Base-by-base conservation (phyloP, 1,140 invertebrate genomes). In the Chymomyza costata region DNA sequence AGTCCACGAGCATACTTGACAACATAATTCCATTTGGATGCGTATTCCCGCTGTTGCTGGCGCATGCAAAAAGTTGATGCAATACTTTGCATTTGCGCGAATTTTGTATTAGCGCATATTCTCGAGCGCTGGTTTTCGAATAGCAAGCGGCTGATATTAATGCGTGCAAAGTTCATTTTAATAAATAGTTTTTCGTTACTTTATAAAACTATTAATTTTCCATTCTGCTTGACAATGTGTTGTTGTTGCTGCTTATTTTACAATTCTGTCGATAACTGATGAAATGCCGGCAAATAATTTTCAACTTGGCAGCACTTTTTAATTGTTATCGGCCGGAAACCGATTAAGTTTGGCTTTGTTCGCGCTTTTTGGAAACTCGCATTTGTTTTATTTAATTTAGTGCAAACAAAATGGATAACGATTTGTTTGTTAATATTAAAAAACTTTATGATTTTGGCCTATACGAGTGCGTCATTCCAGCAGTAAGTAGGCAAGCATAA, bases 401-500 rank as follows among this genome's bases (percentile, higher is more conserved):
- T 28, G 5, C 25, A 28, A 5, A 28, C 25, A 37, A 13, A 56
- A 85, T 85, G 83, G 83, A 85, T 30, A 81, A 58, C 30, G 65
- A 60, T 0, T 19, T 85, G 1, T 78, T 83, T 15, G 41, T 59
- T 0, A 84, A 85, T 39, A 55, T 83, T 1, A 78, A 83, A 28
- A 84, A 76, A 18, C 43, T 85, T 1, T 85, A 82, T 37, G 83
- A 85, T 30, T 54, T 71, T 50, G 66, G 76, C 13, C 41, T 83
- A 3, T 85, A 85, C 37, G 70, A 78, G 34, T 65, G 67, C 44
- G 81, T 85, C 2, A 74, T 85, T 1, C 63, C 76, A 21, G 30
- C 55, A 15, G 82, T 84, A 59, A 57, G 61, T 55, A 31, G 0
- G n/a, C n/a, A n/a, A 13, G 11, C n/a, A 39, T 40, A n/a, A 6